These are phyloP conservation scores for Oryctes rhinoceros DNA, from an alignment of 1,140 invertebrate species.

Conservation along the genomic window DNA sequence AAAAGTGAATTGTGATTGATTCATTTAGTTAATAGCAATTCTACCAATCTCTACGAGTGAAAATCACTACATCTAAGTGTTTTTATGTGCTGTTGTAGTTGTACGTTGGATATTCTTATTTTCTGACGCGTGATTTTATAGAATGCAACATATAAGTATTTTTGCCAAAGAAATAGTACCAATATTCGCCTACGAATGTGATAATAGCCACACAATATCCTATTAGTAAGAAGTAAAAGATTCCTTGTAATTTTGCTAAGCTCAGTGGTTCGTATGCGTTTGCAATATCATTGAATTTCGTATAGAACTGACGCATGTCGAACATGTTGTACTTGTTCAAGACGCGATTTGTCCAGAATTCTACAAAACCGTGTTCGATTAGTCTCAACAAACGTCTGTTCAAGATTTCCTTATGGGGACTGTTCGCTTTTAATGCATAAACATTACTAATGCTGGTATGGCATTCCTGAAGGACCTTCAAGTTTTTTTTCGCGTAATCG, in stretches of 20 bases:
- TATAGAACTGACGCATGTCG: background rate
- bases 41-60: too few relatives aligned
- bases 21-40: too few relatives aligned
- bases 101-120: too few relatives aligned
- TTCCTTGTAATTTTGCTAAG: background rate
- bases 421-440: background rate
- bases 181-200: slow-evolving; percentile 1
- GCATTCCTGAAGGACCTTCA: background rate
- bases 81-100: too few relatives aligned
- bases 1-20: too few relatives aligned
- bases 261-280: background rate
- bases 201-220: background rate
- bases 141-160: too few relatives aligned
- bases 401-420: background rate
- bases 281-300: background rate
- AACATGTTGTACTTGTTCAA: slow-evolving; percentile 6
- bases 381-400: background rate
- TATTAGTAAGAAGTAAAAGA: slow-evolving; percentile 1
- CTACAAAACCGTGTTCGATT: slow-evolving; percentile 20
- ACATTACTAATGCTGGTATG: background rate
- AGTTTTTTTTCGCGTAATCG: background rate
- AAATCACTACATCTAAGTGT: too few relatives aligned
- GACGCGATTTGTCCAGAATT: background rate
- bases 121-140: too few relatives aligned
- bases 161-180: background rate